Evolutionary conservation across 2,888 invertebrate genomes (phyloP).

Genomic region (Amphipoea oculea): DNA sequence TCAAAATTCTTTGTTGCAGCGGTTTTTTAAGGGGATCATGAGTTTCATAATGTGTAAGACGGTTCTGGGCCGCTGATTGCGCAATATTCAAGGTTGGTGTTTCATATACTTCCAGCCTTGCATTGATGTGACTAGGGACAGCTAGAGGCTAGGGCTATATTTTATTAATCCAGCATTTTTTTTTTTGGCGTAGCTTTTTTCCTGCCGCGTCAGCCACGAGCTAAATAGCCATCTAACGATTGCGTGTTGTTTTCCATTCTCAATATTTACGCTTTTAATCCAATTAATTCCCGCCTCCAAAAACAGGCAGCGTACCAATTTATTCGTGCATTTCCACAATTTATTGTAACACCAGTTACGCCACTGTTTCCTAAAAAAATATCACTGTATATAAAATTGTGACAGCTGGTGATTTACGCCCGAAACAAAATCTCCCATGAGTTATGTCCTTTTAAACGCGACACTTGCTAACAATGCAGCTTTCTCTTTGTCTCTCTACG

Average conservation of each 20-base stretch:
- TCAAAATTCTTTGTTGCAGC: neutral
- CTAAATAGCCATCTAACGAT: constrained; percentile 28
- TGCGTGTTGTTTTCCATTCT: constrained; percentile 3
- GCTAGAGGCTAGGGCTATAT: neutral
- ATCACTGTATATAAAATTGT: constrained; percentile 74
- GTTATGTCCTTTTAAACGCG: constrained; percentile 81
- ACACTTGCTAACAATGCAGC: constrained; percentile 85
- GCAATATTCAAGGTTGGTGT: rapidly evolving
- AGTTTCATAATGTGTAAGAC: neutral
- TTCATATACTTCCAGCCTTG: neutral
- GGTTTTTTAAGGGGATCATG: neutral
- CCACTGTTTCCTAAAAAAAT: constrained; percentile 68
- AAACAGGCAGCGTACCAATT: constrained; percentile 49
- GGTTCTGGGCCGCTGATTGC: neutral
- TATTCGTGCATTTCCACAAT: constrained; percentile 62
- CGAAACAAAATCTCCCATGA: constrained; percentile 82
- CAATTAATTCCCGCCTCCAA: constrained; percentile 42
- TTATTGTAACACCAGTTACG: constrained; percentile 62
- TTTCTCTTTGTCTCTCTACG: constrained; percentile 76
- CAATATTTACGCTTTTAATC: constrained; percentile 46
- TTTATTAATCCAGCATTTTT: neutral
- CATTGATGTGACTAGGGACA: neutral
- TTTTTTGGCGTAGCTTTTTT: neutral
- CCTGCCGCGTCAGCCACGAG: neutral
- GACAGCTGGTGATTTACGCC: constrained; percentile 81